These are phyloP conservation scores for Biston stratarius DNA, from an alignment of 2,888 invertebrate species.

Conservation along the genomic window DNA sequence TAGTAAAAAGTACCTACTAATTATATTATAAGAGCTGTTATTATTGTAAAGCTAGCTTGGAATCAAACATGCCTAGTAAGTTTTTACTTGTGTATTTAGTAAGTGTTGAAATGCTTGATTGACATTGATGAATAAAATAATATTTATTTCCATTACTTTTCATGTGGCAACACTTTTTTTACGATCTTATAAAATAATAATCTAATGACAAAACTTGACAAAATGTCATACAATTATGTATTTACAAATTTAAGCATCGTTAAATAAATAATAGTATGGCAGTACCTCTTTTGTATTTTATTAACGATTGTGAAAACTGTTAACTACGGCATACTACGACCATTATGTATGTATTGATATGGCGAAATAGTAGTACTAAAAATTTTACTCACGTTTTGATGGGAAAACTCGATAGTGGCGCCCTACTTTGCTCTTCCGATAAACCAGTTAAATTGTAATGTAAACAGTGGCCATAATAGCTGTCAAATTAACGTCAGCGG, in stretches of 20 bases:
- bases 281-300: neutral
- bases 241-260: conserved; percentile 1
- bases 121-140: no score
- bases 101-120: no score
- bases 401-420: neutral
- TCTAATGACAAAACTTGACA: neutral
- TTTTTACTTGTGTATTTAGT: no score
- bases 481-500: conserved; percentile 35
- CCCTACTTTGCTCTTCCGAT: neutral
- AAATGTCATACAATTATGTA: conserved; percentile 6
- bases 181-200: neutral
- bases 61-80: no score
- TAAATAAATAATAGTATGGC: conserved; percentile 19
- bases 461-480: conserved; percentile 27
- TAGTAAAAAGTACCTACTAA: no score
- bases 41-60: no score
- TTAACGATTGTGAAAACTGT: conserved; percentile 6
- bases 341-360: neutral
- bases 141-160: neutral
- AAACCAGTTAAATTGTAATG: neutral
- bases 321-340: neutral
- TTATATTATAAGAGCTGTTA: no score
- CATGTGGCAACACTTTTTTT: neutral
- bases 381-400: neutral
- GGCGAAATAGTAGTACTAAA: neutral